A percentile compares a stretch with the other conserved stretches of the same genome.
phyloP scores from a whole-genome alignment of 1,140 invertebrate species.

The Nephila pilipes region DNA sequence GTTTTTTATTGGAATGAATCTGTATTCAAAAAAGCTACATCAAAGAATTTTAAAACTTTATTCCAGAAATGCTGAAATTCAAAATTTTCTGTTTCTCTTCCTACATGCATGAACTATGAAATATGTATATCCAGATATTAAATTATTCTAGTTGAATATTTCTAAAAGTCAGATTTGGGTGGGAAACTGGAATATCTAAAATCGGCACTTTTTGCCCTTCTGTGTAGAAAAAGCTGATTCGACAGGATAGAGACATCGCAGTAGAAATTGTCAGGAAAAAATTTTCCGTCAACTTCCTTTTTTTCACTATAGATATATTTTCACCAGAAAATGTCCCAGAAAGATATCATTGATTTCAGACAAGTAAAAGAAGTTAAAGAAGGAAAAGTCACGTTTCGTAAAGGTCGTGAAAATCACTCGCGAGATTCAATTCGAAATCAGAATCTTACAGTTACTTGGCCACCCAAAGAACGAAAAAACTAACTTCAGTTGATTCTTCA shows the following conservation, averaged over 20 bases:
- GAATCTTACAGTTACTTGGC: not conserved
- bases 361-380: not conserved
- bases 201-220: not conserved
- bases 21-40: not conserved
- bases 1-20: not conserved
- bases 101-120: not conserved
- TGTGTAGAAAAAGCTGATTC: not conserved
- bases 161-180: not conserved
- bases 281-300: not conserved
- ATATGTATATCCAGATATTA: slow-evolving; percentile 1
- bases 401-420: slow-evolving; percentile 16
- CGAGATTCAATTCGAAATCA: not conserved
- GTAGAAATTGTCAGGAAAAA: not conserved
- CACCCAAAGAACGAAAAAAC: not conserved
- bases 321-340: not conserved
- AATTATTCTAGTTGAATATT: slow-evolving; percentile 23
- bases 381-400: slow-evolving; percentile 9
- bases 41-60: not conserved
- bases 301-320: not conserved
- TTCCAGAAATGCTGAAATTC: not conserved
- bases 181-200: not conserved
- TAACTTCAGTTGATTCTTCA: not conserved
- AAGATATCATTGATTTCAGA: not conserved
- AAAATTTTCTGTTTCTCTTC: not conserved
- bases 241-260: not conserved